Conservation (phyloP, 2,888 invertebrate species). For the Bugula neritina region DNA sequence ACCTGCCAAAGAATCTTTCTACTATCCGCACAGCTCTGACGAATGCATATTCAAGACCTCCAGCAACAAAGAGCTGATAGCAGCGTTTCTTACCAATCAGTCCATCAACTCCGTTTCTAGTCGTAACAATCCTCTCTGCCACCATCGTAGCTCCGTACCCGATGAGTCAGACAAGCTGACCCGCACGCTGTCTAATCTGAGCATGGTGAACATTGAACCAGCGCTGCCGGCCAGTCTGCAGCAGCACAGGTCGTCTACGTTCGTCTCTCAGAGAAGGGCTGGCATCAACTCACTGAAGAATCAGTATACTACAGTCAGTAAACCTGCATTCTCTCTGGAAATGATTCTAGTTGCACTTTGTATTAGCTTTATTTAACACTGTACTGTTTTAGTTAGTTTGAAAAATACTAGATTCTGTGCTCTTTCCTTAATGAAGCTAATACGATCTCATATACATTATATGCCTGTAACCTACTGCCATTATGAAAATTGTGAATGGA, state of each 20-base stretch:
- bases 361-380: no score
- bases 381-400: no score
- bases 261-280: neutral
- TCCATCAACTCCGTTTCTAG: neutral
- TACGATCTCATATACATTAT: no score
- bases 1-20: neutral
- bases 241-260: slow-evolving; percentile 1
- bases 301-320: slow-evolving; percentile 7
- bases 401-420: no score
- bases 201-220: slow-evolving; percentile 6
- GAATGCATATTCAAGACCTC: neutral
- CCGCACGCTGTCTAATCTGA: slow-evolving; percentile 1
- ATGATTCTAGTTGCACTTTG: no score
- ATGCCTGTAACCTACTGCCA: no score
- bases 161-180: slow-evolving; percentile 7
- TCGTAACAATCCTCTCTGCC: neutral
- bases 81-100: neutral
- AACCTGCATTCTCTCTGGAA: no score
- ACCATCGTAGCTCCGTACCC: neutral
- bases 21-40: neutral
- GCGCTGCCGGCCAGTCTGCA: neutral
- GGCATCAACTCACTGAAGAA: neutral
- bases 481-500: no score
- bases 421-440: no score
- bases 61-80: neutral